Base-by-base conservation (phyloP, 2,113 vertebrate genomes). In the Notiomystis cincta region DNA sequence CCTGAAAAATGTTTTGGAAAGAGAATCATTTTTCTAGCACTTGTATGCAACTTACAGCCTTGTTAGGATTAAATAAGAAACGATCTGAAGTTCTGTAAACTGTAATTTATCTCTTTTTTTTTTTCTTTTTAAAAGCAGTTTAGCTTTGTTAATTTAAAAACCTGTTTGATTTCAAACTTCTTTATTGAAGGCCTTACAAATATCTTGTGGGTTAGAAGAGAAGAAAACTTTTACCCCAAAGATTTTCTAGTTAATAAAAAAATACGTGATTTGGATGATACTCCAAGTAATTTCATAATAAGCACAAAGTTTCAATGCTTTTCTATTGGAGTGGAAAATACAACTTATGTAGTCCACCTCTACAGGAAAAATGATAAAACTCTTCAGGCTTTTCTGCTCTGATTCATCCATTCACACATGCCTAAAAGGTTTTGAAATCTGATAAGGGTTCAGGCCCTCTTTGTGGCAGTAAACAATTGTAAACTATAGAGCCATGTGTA, bases 371-470 rank as follows among this genome's bases (percentile, higher is more conserved):
- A 56, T 31, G 4, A 66, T 38, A 38, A 62, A 93, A 19, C 30
- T 50, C 28, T 4, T 67, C 44, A 58, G 4, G 11, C 10, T 58
- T 84, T 85, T 66, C 50, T 93, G 14, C 37, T 87, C 13, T 21
- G 58, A 61, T 64, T 87, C 20, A 19, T 76, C 38, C 42, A 44
- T 85, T 95, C 58, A 77, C 79, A 70, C 54, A 17, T 51, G 18
- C 44, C 53, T 87, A 18, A 85, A 89, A 89, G 87, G 33, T 89
- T 94, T 79, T 82, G 61, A 91, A 76, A 79, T 91, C 53, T 87
- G 61, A 37, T 76, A 79, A 85, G 23, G 12, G 21, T 86, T 93
- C 28, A 17, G 45, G 15, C 35, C n/a, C 28, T 93, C 27, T 71
- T 65, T 91, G 78, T 54, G 54, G 70, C 75, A 51, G 65, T 66